These are phyloP conservation scores for Oscheius sp. DNA, from an alignment of 2,888 invertebrate species.

Conservation along the genomic window DNA sequence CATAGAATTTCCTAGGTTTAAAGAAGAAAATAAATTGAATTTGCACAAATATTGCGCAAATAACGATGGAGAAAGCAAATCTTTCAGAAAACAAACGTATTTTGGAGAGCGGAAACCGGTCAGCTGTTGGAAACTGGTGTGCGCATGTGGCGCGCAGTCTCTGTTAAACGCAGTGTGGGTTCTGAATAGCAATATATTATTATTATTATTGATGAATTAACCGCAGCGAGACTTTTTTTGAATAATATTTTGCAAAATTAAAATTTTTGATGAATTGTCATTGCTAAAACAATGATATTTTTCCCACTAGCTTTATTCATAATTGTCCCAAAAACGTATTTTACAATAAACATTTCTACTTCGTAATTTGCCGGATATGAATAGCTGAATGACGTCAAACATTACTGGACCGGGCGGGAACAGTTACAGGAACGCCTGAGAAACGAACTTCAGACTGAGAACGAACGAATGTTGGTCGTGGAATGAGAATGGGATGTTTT, in stretches of 20 bases:
- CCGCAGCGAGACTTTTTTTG: too few relatives aligned
- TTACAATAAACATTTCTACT: not conserved
- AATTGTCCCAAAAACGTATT: not conserved
- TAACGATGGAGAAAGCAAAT: too few relatives aligned
- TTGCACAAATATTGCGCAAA: too few relatives aligned
- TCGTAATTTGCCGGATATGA: not conserved
- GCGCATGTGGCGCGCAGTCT: not conserved
- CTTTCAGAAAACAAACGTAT: too few relatives aligned
- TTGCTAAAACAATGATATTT: not conserved
- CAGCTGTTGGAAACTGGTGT: not conserved
- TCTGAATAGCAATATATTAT: too few relatives aligned
- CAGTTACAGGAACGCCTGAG: not conserved
- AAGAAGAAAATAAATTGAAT: too few relatives aligned
- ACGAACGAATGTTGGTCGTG: not conserved
- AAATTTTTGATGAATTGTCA: too few relatives aligned
- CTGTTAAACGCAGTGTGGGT: conserved; percentile 18
- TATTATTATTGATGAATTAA: too few relatives aligned
- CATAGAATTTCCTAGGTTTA: too few relatives aligned
- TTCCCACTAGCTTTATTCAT: conserved; percentile 1
- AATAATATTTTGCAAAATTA: too few relatives aligned
- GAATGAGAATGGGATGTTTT: conserved; percentile 23
- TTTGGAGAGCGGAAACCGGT: not conserved
- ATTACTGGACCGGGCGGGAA: conserved; percentile 2
- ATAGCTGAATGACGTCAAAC: not conserved
- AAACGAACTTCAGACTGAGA: conserved; percentile 29